These are phyloP conservation scores for Oreochromis mossambicus DNA, from an alignment of 2,797 vertebrate species.

Conservation along the genomic window DNA sequence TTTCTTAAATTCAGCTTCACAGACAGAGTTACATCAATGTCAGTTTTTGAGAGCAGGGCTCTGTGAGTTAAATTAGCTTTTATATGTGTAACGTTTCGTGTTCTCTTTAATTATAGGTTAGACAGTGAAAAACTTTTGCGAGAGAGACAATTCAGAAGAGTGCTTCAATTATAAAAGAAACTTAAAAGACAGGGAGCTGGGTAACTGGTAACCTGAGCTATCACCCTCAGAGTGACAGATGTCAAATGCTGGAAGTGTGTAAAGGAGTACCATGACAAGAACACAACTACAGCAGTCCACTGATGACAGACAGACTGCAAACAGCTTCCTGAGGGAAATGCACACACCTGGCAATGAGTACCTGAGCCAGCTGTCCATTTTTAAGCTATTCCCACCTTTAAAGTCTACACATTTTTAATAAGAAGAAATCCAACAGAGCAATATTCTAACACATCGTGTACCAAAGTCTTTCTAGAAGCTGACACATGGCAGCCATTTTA, in stretches of 20 bases:
- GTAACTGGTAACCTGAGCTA: slow-evolving; percentile 24
- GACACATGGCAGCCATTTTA: background rate
- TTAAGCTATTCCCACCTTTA: background rate
- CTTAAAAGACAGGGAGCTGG: background rate
- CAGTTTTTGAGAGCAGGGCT: no score
- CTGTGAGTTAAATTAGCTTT: no score
- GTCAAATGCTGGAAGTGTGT: slow-evolving; percentile 13
- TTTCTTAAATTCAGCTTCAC: no score
- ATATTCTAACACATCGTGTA: background rate
- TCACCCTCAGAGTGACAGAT: background rate
- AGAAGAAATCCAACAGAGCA: background rate
- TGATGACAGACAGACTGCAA: slow-evolving; percentile 23
- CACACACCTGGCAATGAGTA: background rate
- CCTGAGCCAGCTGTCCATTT: background rate
- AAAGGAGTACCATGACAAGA: slow-evolving; percentile 55
- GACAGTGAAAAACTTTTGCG: slow-evolving; percentile 21
- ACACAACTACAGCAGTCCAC: slow-evolving; percentile 25
- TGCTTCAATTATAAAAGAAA: slow-evolving; percentile 3
- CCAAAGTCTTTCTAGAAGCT: background rate
- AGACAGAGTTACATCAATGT: no score
- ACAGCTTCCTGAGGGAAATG: background rate
- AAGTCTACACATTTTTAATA: background rate
- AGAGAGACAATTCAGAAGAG: background rate
- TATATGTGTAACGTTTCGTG: no score
- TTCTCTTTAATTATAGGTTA: slow-evolving; percentile 33